A percentile compares a stretch with the other conserved stretches of the same genome.
phyloP scores from a whole-genome alignment of 2,888 invertebrate genomes.

The Erebia palarica region DNA sequence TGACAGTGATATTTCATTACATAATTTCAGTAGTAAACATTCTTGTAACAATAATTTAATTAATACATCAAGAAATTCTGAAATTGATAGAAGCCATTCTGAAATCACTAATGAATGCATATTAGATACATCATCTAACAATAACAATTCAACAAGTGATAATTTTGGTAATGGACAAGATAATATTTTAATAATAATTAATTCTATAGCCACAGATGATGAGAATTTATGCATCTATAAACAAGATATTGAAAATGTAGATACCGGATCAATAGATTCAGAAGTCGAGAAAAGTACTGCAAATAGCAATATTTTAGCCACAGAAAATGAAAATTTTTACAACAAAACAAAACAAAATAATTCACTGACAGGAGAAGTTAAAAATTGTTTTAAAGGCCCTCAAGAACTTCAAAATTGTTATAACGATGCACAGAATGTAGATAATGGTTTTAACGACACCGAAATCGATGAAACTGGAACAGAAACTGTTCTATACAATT shows the following conservation, averaged over 20 bases:
- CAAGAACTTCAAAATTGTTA: neutral
- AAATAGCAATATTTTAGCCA: neutral
- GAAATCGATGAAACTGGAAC: slow-evolving; percentile 10
- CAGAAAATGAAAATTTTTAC: neutral
- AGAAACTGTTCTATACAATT: slow-evolving; percentile 31
- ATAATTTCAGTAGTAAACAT: neutral
- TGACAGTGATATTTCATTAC: neutral
- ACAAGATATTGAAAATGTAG: neutral
- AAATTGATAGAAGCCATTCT: neutral
- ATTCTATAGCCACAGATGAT: neutral
- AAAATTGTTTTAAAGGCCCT: neutral
- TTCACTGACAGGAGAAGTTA: neutral
- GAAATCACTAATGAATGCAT: neutral
- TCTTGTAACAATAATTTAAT: neutral
- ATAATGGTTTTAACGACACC: neutral
- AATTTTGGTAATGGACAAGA: neutral
- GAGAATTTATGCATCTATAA: neutral
- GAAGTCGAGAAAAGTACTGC: neutral
- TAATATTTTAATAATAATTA: neutral
- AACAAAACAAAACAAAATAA: too few relatives aligned
- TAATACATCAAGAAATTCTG: neutral
- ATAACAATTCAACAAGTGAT: neutral
- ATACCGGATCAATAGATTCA: neutral
- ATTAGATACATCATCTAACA: neutral
- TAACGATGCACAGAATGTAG: neutral